A percentile compares a stretch with the other conserved stretches of the same genome.
These are phyloP conservation scores for Drosophila emarginata DNA, from an alignment of 2,888 invertebrate species.

Conservation along the genomic window DNA sequence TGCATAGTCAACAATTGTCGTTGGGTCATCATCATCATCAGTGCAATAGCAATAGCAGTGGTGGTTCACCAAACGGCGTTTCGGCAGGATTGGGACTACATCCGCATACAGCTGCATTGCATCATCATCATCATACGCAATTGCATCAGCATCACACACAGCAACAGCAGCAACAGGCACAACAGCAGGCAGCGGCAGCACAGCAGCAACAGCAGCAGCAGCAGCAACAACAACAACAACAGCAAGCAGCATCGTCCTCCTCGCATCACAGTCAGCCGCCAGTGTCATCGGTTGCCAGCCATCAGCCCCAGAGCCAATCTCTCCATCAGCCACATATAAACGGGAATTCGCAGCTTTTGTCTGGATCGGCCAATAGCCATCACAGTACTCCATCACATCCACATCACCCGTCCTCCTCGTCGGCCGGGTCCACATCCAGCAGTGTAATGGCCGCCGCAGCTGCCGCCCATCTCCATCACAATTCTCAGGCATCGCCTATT, in stretches of 20 bases:
- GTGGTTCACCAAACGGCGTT: constrained; percentile 64
- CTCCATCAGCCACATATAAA: constrained; percentile 66
- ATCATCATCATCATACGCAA: constrained; percentile 62
- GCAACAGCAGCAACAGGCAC: constrained; percentile 48
- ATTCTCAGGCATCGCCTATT: constrained; percentile 81
- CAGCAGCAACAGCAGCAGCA: constrained; percentile 50
- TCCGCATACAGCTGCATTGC: constrained; percentile 58
- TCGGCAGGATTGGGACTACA: constrained; percentile 54
- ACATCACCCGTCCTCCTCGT: constrained; percentile 66
- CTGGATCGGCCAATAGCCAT: constrained; percentile 42
- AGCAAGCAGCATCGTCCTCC: constrained; percentile 43
- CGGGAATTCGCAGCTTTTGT: constrained; percentile 59
- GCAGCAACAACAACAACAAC: constrained; percentile 45
- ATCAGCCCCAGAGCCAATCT: constrained; percentile 51
- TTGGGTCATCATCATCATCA: constrained; percentile 76
- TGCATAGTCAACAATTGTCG: constrained; percentile 78
- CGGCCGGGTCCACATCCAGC: constrained; percentile 68
- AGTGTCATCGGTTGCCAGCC: constrained; percentile 47
- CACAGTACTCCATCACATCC: constrained; percentile 59
- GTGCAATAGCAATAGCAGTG: constrained; percentile 69
- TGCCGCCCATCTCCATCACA: constrained; percentile 80
- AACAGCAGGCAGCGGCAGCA: constrained; percentile 62
- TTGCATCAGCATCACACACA: constrained; percentile 61
- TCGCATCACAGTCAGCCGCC: constrained; percentile 53
- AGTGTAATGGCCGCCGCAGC: constrained; percentile 79